Base-by-base conservation (phyloP, 2,797 vertebrate species). In the Caiman crocodilus region DNA sequence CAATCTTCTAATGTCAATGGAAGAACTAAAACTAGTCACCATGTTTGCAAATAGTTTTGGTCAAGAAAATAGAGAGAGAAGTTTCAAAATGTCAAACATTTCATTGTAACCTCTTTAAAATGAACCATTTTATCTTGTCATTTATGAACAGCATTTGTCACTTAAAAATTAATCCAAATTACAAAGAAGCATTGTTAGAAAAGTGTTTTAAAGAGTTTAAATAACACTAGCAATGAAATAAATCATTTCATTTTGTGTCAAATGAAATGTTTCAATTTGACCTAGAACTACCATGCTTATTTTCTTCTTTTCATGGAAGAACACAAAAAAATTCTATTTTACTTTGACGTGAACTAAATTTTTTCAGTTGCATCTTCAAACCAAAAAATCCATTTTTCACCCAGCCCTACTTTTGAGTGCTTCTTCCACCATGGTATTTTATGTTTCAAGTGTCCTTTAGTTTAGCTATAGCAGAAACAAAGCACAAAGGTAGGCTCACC, bases 401-500 rank as follows among this genome's bases (percentile, higher is more conserved):
- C 59, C 30, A 23, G 42, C 5, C 69, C n/a, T 84, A 1, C 63
- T 55, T 57, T n/a, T 14, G 65, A 90, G 74, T 11, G 7, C 78
- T 92, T 89, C 82, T 89, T 90, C 84, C 28, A 67, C 64, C 65
- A 78, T 87, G 73, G 55, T 50, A 15, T 91, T 74, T 79, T 65
- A 78, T 78, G 65, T 86, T 95, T 96, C 78, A 11, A 81, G 55
- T 76, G 14, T 59, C 92, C 76, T 69, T 90, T 89, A 84, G 84
- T 59, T 95, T 84, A 82, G 67, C 65, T 61, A 89, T 78, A 56
- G 88, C 86, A 95, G 90, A 74, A 95, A 77, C 80, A 94, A 94
- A 95, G 84, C 95, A 92, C 87, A 50, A 93, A 96, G 90, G 90
- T 89, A 92, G 80, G 35, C 60, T 90, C 84, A 64, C 26, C 80